These are phyloP conservation scores for Galendromus occidentalis DNA, from an alignment of 1,140 invertebrate species.

Conservation along the genomic window DNA sequence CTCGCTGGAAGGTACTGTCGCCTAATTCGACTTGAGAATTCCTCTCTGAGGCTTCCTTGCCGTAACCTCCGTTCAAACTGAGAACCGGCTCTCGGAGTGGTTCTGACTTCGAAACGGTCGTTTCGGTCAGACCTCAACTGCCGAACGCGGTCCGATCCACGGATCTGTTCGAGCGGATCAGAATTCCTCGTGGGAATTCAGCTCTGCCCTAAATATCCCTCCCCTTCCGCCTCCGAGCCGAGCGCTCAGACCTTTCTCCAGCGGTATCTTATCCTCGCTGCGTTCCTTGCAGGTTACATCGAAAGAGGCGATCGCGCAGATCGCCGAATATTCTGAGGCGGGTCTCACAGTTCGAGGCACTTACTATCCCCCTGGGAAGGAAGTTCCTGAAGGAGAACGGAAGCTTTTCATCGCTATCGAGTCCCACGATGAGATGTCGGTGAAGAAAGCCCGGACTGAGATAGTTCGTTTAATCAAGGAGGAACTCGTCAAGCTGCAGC, in stretches of 20 bases:
- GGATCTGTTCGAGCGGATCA: no score
- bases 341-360: conserved; percentile 96
- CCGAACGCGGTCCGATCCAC: no score
- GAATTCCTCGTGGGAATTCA: no score
- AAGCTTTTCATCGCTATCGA: conserved; percentile 96
- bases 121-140: no score
- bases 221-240: no score
- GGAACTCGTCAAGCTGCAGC: conserved; percentile 67
- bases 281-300: conserved; percentile 23
- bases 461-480: conserved; percentile 95
- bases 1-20: conserved; percentile 91
- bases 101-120: no score
- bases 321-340: conserved; percentile 95
- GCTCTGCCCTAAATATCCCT: no score
- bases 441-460: conserved; percentile 94
- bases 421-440: conserved; percentile 84
- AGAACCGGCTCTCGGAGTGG: no score
- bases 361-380: conserved; percentile 67
- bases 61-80: no score
- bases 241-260: conserved; percentile 2
- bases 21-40: no score
- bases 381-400: conserved; percentile 65
- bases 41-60: no score
- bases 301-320: conserved; percentile 85
- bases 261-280: no score